Percentiles rank a stretch among this genome's conserved stretches.
phyloP scores from a whole-genome alignment of 2,888 invertebrate species.

The Bellardia pandia region DNA sequence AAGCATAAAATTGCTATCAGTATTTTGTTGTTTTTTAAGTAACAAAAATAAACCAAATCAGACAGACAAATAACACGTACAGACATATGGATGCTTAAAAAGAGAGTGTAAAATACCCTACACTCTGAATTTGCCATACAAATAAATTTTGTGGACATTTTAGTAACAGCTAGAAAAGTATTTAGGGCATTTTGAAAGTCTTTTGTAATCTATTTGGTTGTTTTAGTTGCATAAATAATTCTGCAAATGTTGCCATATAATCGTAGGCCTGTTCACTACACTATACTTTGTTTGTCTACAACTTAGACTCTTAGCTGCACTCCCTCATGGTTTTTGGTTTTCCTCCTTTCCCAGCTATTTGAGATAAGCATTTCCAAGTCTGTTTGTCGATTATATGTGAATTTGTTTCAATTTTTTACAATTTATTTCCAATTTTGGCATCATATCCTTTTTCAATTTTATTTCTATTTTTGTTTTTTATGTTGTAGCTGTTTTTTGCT shows the following conservation, averaged over 20 bases:
- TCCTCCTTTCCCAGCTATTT: not conserved
- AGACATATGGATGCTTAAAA: not conserved
- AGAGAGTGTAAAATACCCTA: not conserved
- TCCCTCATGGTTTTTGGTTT: not conserved
- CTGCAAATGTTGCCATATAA: not conserved
- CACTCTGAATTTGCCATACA: not conserved
- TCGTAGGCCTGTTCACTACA: not conserved
- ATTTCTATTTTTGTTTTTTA: conserved; percentile 1
- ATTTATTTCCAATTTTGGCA: conserved; percentile 81
- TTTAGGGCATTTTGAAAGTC: not conserved
- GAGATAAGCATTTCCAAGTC: conserved; percentile 26
- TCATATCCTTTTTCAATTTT: conserved; percentile 67
- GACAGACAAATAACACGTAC: not conserved
- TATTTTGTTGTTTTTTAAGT: conserved; percentile 44
- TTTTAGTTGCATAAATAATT: too few relatives aligned
- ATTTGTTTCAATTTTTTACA: conserved; percentile 82
- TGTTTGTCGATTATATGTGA: conserved; percentile 77
- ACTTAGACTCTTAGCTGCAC: not conserved
- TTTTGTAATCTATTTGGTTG: not conserved
- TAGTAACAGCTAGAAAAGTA: too few relatives aligned
- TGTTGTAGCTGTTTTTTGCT: not conserved
- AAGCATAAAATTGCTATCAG: conserved; percentile 75
- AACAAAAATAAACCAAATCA: not conserved
- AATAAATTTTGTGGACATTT: too few relatives aligned
- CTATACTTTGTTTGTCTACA: not conserved